Evolutionary conservation across 64 coral and sea anemone genomes (phyloP).

Genomic region (Actinia tenebrosa): DNA sequence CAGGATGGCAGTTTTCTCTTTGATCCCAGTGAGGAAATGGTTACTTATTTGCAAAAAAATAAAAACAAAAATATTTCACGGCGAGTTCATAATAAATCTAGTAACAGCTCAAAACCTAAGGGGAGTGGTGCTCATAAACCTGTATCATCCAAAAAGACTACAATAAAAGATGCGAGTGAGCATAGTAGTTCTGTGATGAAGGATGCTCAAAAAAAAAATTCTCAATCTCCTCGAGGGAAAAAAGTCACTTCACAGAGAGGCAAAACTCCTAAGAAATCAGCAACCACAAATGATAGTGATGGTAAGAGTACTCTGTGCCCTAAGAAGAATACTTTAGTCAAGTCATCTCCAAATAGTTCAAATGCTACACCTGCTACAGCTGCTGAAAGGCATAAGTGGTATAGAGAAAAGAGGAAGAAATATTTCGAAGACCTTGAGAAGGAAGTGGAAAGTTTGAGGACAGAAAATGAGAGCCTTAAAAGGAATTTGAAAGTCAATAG

Average conservation of each 20-base stretch:
- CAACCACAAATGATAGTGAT: neutral
- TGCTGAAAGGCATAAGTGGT: slow-evolving; percentile 13
- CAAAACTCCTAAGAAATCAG: neutral
- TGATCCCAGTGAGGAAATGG: neutral
- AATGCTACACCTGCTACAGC: neutral
- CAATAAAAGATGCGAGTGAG: neutral
- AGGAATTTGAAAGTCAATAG: neutral
- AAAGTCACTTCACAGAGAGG: neutral
- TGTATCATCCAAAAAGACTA: neutral
- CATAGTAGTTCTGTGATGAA: neutral
- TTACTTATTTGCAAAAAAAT: neutral
- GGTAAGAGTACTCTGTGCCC: neutral
- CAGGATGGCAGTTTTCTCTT: neutral
- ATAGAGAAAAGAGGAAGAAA: slow-evolving; percentile 71
- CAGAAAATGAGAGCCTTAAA: slow-evolving; percentile 44
- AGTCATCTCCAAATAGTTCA: neutral
- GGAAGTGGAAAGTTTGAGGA: slow-evolving; percentile 40
- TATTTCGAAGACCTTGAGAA: slow-evolving; percentile 66
- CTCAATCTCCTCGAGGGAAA: neutral
- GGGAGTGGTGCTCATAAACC: neutral
- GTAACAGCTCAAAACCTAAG: neutral
- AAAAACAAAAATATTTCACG: neutral
- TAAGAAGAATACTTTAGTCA: neutral
- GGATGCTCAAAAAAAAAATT: too few species aligned
- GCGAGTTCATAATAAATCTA: neutral